Evolutionary conservation across 2,888 invertebrate genomes (phyloP), one percentile per base, ranked within the genome.

Genomic region (Lycia hirtaria): DNA sequence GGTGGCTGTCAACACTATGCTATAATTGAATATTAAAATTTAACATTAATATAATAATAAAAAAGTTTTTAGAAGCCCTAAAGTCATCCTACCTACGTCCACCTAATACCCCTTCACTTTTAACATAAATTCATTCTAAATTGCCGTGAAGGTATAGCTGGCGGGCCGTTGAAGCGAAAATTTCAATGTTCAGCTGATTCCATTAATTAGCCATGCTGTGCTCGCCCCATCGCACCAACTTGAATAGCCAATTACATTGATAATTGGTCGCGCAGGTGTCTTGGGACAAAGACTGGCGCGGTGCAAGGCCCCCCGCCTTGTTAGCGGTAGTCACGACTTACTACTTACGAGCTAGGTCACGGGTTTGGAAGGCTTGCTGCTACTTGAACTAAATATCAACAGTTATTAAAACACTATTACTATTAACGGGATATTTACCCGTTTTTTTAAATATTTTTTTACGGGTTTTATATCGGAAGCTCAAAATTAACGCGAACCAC

Each of bases 161-260:
- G 67, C 72, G 76, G 61, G 72, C 76, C 72, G 80, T 70, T 80
- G 79, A 69, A 85, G 85, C 81, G 87, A 83, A 86, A 86, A 85
- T 88, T 89, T 88, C 87, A 86, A 87, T 88, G 88, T 88, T 83
- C 88, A 78, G 80, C 83, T 88, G 88, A 89, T 87, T 86, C 82
- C 79, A 88, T 89, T 88, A 88, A 89, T 89, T 88, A 88, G 85
- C 73, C 76, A 82, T 83, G 85, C 85, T 81, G 76, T 81, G 76
- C 78, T 80, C 85, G 82, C 83, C 75, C 81, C 83, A 83, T 87
- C 81, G 86, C 81, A 78, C 80, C 77, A 81, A 84, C 75, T 84
- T 89, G 88, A 89, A 90, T 90, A 86, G 88, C 88, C 90, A 91
- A 91, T 91, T 92, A 90, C 87, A 88, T 74, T 83, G 87, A 84